These are phyloP conservation scores for Terebella lapidaria DNA, from an alignment of 2,888 invertebrate genomes.

Conservation along the genomic window DNA sequence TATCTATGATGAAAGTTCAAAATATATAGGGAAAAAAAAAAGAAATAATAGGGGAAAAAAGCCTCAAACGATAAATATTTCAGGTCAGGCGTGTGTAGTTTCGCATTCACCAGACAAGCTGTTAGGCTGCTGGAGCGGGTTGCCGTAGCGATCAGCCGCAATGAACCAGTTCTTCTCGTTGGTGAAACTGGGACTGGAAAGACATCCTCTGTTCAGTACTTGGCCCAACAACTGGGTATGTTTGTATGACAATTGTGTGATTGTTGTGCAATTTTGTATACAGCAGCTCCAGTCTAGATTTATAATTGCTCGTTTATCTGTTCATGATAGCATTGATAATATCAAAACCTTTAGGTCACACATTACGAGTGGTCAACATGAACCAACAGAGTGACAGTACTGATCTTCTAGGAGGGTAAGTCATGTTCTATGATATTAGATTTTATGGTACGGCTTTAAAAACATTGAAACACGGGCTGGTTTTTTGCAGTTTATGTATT, in stretches of 20 bases:
- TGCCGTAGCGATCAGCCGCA: conserved; percentile 73
- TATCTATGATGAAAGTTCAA: too few species aligned
- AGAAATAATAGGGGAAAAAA: too few species aligned
- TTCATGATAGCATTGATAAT: too few species aligned
- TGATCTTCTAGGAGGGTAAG: conserved; percentile 83
- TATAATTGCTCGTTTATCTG: too few species aligned
- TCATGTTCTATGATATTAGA: too few species aligned
- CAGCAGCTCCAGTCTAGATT: too few species aligned
- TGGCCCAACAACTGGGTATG: conserved; percentile 74
- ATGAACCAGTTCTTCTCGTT: conserved; percentile 87
- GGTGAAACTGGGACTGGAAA: conserved; percentile 99
- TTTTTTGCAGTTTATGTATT: too few species aligned
- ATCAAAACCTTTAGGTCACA: conserved; percentile 64
- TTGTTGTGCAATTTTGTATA: too few species aligned
- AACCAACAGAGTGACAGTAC: conserved; percentile 97
- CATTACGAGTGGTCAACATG: conserved; percentile 92
- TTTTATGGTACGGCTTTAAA: too few species aligned
- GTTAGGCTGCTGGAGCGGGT: conserved; percentile 70
- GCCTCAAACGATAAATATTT: too few species aligned
- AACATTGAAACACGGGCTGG: too few species aligned
- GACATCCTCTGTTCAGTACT: conserved; percentile 88
- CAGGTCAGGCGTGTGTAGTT: conserved; percentile 8
- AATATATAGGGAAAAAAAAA: too few species aligned
- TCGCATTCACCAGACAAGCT: conserved; percentile 41
- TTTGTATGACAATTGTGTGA: conserved; percentile 6